phyloP scores from a whole-genome alignment of 2,113 vertebrate genomes.

The Leptobrachium leishanense region DNA sequence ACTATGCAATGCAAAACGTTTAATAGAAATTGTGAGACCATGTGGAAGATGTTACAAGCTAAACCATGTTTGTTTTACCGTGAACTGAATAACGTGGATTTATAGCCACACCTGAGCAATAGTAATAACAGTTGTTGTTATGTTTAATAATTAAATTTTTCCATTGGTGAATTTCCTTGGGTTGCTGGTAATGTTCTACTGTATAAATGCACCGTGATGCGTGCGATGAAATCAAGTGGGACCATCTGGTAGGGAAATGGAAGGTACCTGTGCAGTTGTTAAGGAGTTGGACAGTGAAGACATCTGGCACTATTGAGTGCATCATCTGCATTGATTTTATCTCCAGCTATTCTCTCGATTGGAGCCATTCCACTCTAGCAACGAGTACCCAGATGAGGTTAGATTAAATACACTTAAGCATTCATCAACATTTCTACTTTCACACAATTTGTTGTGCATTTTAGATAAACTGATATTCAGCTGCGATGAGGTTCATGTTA shows the following conservation, averaged over 20 bases:
- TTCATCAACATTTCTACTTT: background rate
- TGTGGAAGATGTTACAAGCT: no score
- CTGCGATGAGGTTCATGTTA: no score
- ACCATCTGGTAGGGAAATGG: slow-evolving; percentile 42
- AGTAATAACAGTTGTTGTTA: no score
- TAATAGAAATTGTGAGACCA: no score
- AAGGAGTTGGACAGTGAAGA: slow-evolving; percentile 33
- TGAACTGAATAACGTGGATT: no score
- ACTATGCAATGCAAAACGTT: no score
- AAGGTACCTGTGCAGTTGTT: slow-evolving; percentile 37
- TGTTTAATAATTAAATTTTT: no score
- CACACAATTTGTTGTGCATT: no score
- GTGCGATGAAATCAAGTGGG: slow-evolving; percentile 25
- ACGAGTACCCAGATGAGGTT: background rate
- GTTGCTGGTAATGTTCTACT: background rate
- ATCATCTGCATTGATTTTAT: slow-evolving; percentile 8
- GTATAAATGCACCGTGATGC: slow-evolving; percentile 22
- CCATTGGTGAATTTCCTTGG: slow-evolving; percentile 22
- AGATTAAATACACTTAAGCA: slow-evolving; percentile 23
- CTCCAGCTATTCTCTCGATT: slow-evolving; percentile 2
- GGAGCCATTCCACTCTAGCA: slow-evolving; percentile 23
- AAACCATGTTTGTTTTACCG: no score
- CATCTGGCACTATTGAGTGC: slow-evolving; percentile 22
- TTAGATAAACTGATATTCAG: no score
- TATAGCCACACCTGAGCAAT: no score